Evolutionary conservation across 2,797 vertebrate genomes (phyloP), one percentile per base, ranked within the genome.

Genomic region (Pangasius mekongensis): DNA sequence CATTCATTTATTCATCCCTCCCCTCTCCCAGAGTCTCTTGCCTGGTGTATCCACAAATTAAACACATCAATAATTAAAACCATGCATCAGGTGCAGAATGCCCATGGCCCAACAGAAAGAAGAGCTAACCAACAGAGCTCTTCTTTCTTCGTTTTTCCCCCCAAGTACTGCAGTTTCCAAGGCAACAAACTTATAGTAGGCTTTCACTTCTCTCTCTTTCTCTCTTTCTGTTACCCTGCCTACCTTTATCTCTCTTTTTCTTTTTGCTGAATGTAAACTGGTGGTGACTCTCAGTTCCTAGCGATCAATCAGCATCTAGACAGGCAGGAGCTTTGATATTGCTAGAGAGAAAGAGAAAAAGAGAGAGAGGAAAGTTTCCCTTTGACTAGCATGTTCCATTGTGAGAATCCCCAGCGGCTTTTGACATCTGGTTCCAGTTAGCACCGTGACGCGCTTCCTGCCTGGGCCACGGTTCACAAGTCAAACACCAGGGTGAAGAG

Each of bases 351-450:
- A 67, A 88, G 73, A 54, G 77, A 80, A 90, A 83, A 87, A n/a
- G 58, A 71, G 73, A 88, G 87, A 83, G 81, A 86, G 78, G 89
- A 88, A 91, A 91, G 78, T 91, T 92, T 91, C 90, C 92, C 87
- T 90, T 87, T 92, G 91, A 91, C 90, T 86, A 90, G 87, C 93
- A 95, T 96, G 95, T 96, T 96, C 96, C 95, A 95, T 93, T 91
- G 93, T 91, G 94, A 96, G 95, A 96, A 95, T 95, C 94, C 95
- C 95, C 94, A 93, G 93, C 92, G 94, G 95, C 94, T 94, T 94
- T 94, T 95, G 91, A 95, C 96, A 97, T 97, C 95, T 97, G 96
- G 93, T 96, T 96, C 94, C 94, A 96, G 94, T 97, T 96, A 96
- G 93, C 89, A 90, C 93, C 92, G 93, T 97, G 96, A 97, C 96